phyloP scores from a whole-genome alignment of 2,797 vertebrate genomes.

The Semotilus atromaculatus region DNA sequence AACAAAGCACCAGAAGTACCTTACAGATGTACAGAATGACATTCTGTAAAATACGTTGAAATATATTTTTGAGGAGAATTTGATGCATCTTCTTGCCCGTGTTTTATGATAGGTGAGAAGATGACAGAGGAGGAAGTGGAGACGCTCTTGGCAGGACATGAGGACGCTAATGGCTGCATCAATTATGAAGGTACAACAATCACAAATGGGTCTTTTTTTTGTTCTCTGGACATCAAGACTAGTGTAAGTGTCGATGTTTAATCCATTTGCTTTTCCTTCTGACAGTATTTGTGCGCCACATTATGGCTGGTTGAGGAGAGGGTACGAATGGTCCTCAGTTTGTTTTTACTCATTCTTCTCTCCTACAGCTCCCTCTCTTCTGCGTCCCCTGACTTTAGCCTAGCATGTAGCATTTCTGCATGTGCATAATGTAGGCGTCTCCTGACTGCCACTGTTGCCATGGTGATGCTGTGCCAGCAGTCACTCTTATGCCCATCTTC shows the following conservation, averaged over 20 bases:
- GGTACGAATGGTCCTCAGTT: conserved; percentile 60
- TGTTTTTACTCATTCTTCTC: conserved; percentile 45
- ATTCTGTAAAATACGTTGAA: background rate
- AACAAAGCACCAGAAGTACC: background rate
- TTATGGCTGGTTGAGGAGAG: conserved; percentile 82
- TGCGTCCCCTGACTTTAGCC: conserved; percentile 55
- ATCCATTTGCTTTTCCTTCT: conserved; percentile 72
- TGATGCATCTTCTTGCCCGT: background rate
- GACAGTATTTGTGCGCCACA: conserved; percentile 84
- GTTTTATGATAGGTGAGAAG: conserved; percentile 81
- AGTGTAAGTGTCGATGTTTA: conserved; percentile 43
- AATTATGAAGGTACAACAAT: conserved; percentile 89
- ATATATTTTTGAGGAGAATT: background rate
- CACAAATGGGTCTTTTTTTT: background rate
- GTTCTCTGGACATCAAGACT: background rate
- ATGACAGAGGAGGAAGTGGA: conserved; percentile 93
- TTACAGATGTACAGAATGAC: background rate
- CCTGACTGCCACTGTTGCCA: conserved; percentile 28
- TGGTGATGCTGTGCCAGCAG: conserved; percentile 19
- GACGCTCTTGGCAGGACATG: conserved; percentile 86
- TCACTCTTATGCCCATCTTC: conserved; percentile 8
- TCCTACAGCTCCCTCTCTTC: conserved; percentile 45
- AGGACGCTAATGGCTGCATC: conserved; percentile 91
- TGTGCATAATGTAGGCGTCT: conserved; percentile 52
- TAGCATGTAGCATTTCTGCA: conserved; percentile 65